phyloP scores from a whole-genome alignment of 2,797 vertebrate genomes.

The Pseudochirops corinnae region DNA sequence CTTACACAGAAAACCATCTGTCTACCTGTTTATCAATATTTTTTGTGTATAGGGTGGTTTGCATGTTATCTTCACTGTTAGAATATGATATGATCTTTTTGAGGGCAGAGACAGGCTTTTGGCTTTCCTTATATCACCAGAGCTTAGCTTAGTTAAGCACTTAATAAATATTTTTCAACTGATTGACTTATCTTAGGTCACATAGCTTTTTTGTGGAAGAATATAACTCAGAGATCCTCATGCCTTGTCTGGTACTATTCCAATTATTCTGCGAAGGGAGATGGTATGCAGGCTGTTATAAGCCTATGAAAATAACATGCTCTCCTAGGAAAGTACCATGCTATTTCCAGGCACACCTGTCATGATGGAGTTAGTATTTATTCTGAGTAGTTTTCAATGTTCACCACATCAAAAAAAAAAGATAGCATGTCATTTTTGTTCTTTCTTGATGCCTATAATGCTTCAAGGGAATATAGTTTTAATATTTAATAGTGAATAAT shows the following conservation, averaged over 20 bases:
- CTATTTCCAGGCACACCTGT: constrained; percentile 61
- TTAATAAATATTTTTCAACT: background rate
- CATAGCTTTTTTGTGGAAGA: background rate
- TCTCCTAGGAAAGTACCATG: constrained; percentile 20
- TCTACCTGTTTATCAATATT: background rate
- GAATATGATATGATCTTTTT: background rate
- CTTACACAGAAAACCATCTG: background rate
- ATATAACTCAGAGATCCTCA: constrained; percentile 24
- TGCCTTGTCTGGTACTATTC: constrained; percentile 6
- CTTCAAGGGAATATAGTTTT: constrained; percentile 78
- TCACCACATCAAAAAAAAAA: constrained; percentile 61
- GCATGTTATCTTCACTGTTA: background rate
- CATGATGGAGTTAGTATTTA: constrained; percentile 70
- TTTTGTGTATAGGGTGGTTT: background rate
- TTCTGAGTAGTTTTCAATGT: constrained; percentile 62
- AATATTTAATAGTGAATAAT: constrained; percentile 79
- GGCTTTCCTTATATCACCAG: background rate
- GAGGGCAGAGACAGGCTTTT: background rate
- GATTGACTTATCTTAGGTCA: background rate
- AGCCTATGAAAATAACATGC: background rate
- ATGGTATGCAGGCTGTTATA: background rate
- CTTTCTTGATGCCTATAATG: constrained; percentile 69
- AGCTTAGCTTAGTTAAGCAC: background rate
- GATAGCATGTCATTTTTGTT: constrained; percentile 78
- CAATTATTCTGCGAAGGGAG: background rate